Conservation (phyloP, 2,888 invertebrate genomes). For the Branchinecta sandiegonensis region DNA sequence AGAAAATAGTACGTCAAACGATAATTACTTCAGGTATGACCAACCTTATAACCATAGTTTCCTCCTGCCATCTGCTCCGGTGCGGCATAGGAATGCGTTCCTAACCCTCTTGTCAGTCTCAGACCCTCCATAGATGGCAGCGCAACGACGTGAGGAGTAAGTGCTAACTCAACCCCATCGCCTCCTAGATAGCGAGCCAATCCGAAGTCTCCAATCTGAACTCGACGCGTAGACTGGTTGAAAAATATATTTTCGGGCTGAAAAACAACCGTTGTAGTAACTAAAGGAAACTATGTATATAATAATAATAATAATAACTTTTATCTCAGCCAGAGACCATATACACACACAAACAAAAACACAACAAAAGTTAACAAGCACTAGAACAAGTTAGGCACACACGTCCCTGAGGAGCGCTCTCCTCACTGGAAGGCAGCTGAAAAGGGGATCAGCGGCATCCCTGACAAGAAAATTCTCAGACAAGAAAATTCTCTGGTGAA, state of each 20-base stretch:
- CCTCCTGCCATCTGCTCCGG: constrained; percentile 11
- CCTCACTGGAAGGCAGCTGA: too few species aligned
- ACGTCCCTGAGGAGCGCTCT: too few species aligned
- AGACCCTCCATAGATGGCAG: neutral
- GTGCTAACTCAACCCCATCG: neutral
- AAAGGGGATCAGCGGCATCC: too few species aligned
- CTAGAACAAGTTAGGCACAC: too few species aligned
- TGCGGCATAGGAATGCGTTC: neutral
- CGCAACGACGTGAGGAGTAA: neutral
- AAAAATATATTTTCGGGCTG: constrained; percentile 14
- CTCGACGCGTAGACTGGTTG: constrained; percentile 2
- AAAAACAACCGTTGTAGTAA: neutral
- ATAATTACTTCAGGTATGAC: neutral
- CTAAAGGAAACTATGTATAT: too few species aligned
- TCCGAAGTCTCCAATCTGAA: constrained; percentile 12
- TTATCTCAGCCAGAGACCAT: too few species aligned
- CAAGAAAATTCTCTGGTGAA: too few species aligned
- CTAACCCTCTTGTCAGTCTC: neutral
- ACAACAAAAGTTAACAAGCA: too few species aligned
- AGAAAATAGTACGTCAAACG: too few species aligned
- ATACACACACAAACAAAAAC: too few species aligned
- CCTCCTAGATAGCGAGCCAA: constrained; percentile 3
- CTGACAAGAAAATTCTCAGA: too few species aligned
- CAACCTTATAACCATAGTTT: neutral
- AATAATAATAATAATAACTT: too few species aligned